Base-by-base conservation (phyloP, 2,113 vertebrate species). In the Caretta caretta region DNA sequence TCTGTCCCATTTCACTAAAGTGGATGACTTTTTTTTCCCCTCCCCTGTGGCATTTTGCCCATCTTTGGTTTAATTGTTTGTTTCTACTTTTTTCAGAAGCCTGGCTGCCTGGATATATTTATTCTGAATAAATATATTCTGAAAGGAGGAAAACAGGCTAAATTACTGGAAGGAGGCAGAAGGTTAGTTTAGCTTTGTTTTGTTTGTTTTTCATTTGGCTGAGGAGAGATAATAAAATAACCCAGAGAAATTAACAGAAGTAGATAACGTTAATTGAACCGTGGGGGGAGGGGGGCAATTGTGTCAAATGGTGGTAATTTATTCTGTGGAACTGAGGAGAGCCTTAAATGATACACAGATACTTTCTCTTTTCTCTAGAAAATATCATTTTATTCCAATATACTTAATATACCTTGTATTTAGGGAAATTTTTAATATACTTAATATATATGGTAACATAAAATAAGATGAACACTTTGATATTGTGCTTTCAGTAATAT, bases 61-160 rank as follows among this genome's bases (percentile, higher is more conserved):
- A 95, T 31, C 95, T 97, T 97, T 91, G 87, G 86, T 59, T 96
- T 97, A 96, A 97, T 97, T 97, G 93, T 97, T 97, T 97, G 93
- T 97, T 96, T 96, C 90, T 95, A 96, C 94, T 57, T 96, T 97
- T 95, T 95, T 96, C 96, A 92, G 69, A 72, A 72, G 75, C 86
- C 87, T 0, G 27, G 86, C 94, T 96, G 97, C 95, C 93, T 97
- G 92, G 90, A 96, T 92, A 94, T 96, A 96, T 97, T 97, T 97
- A 93, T 97, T 97, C 83, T 54, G 87, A 85, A 86, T 84, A 97
- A 97, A 97, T 96, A 94, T 93, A 92, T 96, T 97, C 94, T 97
- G 89, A 88, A 96, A 96, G 87, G 92, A 94, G 69, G 92, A 83
- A 95, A 89, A 57, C 89, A 81, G 92, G 86, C 87, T 96, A 95